A percentile compares a stretch with the other conserved stretches of the same genome.
Conservation (phyloP, 1,140 invertebrate species). For the Druon quercuslanigerum region DNA sequence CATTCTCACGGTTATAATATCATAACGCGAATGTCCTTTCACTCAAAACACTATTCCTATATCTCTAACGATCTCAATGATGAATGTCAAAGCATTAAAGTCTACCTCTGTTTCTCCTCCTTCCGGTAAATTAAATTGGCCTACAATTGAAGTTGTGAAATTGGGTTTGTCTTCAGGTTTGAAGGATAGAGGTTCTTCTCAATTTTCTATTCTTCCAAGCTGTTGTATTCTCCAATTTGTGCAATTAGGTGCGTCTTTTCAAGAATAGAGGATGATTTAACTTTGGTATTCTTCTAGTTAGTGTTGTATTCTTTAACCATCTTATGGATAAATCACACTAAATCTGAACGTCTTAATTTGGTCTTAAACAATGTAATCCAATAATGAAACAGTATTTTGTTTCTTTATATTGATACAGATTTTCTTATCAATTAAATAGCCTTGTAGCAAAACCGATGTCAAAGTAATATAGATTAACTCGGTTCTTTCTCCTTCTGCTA, state of each 20-base stretch:
- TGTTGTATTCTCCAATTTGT: background rate
- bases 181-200: too few species aligned
- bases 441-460: background rate
- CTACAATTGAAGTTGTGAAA: background rate
- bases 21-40: constrained; percentile 59
- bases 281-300: too few species aligned
- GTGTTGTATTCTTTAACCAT: background rate
- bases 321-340: background rate
- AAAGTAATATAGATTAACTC: background rate
- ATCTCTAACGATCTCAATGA: constrained; percentile 5
- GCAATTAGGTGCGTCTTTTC: too few species aligned
- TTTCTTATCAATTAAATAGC: too few species aligned
- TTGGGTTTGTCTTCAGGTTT: too few species aligned
- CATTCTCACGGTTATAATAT: constrained; percentile 72
- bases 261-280: too few species aligned
- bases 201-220: too few species aligned
- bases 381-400: too few species aligned
- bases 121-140: constrained; percentile 10
- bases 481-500: background rate
- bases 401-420: too few species aligned
- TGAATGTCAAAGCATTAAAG: constrained; percentile 10
- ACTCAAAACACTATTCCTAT: constrained; percentile 34
- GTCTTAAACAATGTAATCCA: too few species aligned
- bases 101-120: background rate
- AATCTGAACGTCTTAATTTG: too few species aligned